Base-by-base conservation (phyloP, 2,888 invertebrate genomes). In the Lepidocyrtoides sp. region DNA sequence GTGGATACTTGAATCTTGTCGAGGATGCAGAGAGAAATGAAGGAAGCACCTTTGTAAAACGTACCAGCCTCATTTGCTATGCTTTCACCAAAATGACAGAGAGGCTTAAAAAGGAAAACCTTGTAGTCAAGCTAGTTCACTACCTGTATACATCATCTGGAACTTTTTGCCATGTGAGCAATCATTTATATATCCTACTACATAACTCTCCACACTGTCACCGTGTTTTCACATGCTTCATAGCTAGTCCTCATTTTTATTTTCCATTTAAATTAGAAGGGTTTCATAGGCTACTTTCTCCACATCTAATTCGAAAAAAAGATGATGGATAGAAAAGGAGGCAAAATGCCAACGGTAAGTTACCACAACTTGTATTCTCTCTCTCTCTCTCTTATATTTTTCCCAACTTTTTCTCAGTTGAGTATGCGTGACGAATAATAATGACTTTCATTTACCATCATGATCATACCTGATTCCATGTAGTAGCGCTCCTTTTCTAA, bases 381-480 rank as follows among this genome's bases (percentile, higher is more conserved):
- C 36, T 63, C 41, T 60, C 63, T 17, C n/a, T 12, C 36, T 23
- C 3, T n/a, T 44, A 26, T 60, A 17, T 63, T 69, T 66, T 69
- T 36, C n/a, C 29, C 83, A 83, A 83, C 66, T 66, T 83, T 83
- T 83, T 83, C 23, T 29, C 36, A 82, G 41, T 66, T 69, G 83
- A 48, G 20, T 26, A 86, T 86, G 77, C 86, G 86, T 86, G 86
- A 86, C 86, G 86, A 86, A 86, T 86, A 86, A 86, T 86, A 86
- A 86, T 86, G 86, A 57, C 86, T 48, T 86, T 60, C 86, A 86
- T 86, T 86, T 86, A 86, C 17, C 69, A 36, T 69, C 32, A 69
- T 77, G 75, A 83, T 63, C 41, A 77, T 69, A 69, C 36, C 36
- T 36, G 36, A 36, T 17, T 69, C 69, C 1, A 0, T 20, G 4